A percentile compares a stretch with the other conserved stretches of the same genome.
Conservation (phyloP, 1,140 invertebrate species). For the Telenomus remus region DNA sequence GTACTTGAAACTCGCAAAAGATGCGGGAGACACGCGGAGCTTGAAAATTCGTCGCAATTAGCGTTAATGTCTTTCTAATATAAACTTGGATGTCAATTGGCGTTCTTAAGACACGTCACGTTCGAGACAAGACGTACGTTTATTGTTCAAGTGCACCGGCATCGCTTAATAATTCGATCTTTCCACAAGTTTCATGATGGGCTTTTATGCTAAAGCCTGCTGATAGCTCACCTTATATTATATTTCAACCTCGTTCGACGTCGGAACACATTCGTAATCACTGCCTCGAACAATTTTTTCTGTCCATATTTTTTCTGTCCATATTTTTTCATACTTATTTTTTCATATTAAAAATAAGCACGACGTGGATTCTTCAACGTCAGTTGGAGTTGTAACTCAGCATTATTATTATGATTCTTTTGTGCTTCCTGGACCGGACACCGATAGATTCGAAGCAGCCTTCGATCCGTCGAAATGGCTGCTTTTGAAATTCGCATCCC, state of each 20-base stretch:
- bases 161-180: conserved; percentile 37
- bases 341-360: too few species aligned
- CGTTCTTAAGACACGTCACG: conserved; percentile 54
- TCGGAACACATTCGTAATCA: too few species aligned
- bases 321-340: too few species aligned
- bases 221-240: too few species aligned
- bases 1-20: conserved; percentile 2
- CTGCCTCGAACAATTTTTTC: too few species aligned
- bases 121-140: conserved; percentile 12
- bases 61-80: conserved; percentile 59
- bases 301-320: too few species aligned
- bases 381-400: conserved; percentile 14
- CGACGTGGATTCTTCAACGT: too few species aligned
- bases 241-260: too few species aligned
- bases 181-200: conserved; percentile 12
- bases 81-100: conserved; percentile 55
- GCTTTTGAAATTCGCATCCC: conserved; percentile 52
- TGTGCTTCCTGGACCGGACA: conserved; percentile 30
- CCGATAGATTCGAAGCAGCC: conserved; percentile 26
- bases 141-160: not conserved
- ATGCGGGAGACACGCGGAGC: conserved; percentile 28
- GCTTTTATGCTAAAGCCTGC: too few species aligned
- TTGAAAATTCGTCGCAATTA: conserved; percentile 55
- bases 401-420: conserved; percentile 43
- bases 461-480: conserved; percentile 36